phyloP scores from a whole-genome alignment of 1,140 invertebrate species.

The Apis laboriosa region DNA sequence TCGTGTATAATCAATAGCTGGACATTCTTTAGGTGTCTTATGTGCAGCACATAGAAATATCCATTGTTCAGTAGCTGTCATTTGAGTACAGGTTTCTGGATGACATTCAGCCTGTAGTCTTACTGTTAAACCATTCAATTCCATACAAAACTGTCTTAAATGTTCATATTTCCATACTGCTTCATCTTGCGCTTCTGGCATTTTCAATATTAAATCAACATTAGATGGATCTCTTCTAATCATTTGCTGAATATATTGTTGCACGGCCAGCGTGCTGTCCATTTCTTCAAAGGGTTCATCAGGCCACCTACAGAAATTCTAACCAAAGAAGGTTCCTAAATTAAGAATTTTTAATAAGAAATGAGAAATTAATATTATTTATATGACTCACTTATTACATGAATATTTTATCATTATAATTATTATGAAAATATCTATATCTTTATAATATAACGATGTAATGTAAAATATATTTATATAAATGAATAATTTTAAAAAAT shows the following conservation, averaged over 20 bases:
- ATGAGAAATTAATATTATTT: background rate
- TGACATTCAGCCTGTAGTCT: constrained; percentile 96
- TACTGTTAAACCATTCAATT: constrained; percentile 98
- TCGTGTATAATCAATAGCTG: constrained; percentile 99
- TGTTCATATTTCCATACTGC: constrained; percentile 99
- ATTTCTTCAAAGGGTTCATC: constrained; percentile 99
- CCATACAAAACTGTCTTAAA: constrained; percentile 99
- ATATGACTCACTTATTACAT: background rate
- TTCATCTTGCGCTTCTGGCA: constrained; percentile 98
- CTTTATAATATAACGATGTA: background rate
- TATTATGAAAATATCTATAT: background rate
- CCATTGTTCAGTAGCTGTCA: constrained; percentile 99
- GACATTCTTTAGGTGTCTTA: constrained; percentile 99
- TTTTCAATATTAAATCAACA: constrained; percentile 96
- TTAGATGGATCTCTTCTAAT: constrained; percentile 96
- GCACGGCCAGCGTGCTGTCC: constrained; percentile 99
- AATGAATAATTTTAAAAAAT: background rate
- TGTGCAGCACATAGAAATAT: constrained; percentile 99
- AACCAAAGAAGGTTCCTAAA: constrained; percentile 45
- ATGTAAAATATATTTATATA: background rate
- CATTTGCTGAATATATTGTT: constrained; percentile 99
- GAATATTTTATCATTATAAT: background rate
- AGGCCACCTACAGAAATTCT: constrained; percentile 99
- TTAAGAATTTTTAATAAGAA: background rate
- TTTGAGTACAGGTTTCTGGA: constrained; percentile 98